A percentile compares a stretch with the other conserved stretches of the same genome.
Conservation (phyloP, 2,113 vertebrate species). For the Myrmecobius fasciatus region DNA sequence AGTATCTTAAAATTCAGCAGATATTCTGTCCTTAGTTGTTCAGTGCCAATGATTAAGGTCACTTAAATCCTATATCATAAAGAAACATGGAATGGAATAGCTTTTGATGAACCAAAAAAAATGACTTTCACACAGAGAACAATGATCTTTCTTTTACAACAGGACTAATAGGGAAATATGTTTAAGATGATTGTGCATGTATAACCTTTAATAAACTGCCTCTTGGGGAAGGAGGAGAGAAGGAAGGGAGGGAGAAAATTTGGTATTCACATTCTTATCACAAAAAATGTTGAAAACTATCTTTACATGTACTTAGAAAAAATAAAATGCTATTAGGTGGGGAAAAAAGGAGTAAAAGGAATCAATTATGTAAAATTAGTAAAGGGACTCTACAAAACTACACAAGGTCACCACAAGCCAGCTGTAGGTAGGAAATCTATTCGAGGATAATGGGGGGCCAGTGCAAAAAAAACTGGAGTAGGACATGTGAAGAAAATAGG, state of each 20-base stretch:
- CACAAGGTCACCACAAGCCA: background rate
- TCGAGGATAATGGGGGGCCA: background rate
- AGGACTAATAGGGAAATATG: background rate
- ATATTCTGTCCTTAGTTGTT: background rate
- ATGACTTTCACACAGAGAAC: background rate
- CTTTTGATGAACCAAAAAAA: background rate
- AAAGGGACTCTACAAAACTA: background rate
- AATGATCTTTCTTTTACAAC: background rate
- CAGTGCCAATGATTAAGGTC: background rate
- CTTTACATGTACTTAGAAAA: too few relatives aligned
- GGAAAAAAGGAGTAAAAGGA: background rate
- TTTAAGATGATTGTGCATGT: background rate
- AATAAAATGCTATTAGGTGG: background rate
- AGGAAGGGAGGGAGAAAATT: too few relatives aligned
- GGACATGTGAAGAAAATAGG: background rate
- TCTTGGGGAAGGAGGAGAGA: too few relatives aligned
- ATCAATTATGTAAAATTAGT: background rate
- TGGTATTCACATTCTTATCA: too few relatives aligned
- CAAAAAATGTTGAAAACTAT: too few relatives aligned
- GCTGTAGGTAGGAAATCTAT: background rate
- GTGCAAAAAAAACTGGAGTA: background rate
- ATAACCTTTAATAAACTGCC: too few relatives aligned
- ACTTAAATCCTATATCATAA: slow-evolving; percentile 38
- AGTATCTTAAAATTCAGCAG: background rate
- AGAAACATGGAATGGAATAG: background rate